phyloP scores from a whole-genome alignment of 2,113 vertebrate species.

The Sceloporus undulatus region DNA sequence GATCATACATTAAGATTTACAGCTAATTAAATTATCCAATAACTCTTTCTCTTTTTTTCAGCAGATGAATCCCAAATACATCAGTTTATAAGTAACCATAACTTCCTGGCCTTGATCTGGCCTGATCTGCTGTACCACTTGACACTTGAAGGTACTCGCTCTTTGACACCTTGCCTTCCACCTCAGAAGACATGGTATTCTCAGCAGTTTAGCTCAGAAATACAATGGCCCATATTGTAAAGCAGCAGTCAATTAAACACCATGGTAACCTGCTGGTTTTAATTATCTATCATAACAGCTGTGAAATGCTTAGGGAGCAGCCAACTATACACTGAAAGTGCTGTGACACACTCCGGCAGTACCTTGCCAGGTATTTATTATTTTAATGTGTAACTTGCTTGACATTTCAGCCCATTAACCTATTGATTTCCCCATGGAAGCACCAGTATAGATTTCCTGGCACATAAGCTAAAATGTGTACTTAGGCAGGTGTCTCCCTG shows the following conservation, averaged over 20 bases:
- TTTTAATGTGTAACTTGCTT: slow-evolving; percentile 53
- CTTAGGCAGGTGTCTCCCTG: neutral
- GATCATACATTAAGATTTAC: neutral
- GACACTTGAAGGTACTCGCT: slow-evolving; percentile 50
- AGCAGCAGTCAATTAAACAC: slow-evolving; percentile 76
- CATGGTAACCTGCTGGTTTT: slow-evolving; percentile 81
- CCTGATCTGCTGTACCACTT: slow-evolving; percentile 13
- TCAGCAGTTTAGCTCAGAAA: slow-evolving; percentile 55
- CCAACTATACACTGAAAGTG: slow-evolving; percentile 77
- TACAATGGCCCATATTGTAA: slow-evolving; percentile 74
- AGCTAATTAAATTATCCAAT: neutral
- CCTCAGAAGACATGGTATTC: slow-evolving; percentile 57
- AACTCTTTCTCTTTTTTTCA: neutral
- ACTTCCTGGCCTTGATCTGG: slow-evolving; percentile 1
- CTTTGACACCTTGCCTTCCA: slow-evolving; percentile 33
- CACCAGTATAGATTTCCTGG: neutral
- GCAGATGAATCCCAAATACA: neutral
- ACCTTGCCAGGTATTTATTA: slow-evolving; percentile 75
- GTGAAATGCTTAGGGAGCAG: slow-evolving; percentile 73
- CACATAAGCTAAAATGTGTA: neutral
- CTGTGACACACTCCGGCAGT: slow-evolving; percentile 68
- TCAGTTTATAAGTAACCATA: neutral
- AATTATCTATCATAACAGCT: slow-evolving; percentile 76
- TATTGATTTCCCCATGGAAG: slow-evolving; percentile 14
- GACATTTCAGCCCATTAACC: slow-evolving; percentile 47